These are phyloP conservation scores for Coelopa frigida DNA, from an alignment of 1,140 invertebrate genomes.

Conservation along the genomic window DNA sequence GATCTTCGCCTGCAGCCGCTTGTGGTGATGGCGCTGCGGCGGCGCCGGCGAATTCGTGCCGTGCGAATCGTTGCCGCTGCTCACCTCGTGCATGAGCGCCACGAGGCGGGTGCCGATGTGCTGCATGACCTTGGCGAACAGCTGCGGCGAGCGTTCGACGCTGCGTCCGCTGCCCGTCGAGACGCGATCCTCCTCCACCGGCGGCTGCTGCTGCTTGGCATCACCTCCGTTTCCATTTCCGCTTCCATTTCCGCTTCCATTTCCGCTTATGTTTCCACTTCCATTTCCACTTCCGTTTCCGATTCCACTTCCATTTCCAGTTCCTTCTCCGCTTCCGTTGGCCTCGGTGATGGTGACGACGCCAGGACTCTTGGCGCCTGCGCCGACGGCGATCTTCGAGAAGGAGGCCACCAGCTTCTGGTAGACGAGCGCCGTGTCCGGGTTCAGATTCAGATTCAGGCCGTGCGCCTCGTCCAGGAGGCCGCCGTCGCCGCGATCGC, in stretches of 20 bases:
- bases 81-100: conserved; percentile 87
- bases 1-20: conserved; percentile 51
- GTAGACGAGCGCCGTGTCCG: conserved; percentile 74
- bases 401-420: conserved; percentile 74
- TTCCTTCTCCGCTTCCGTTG: not conserved
- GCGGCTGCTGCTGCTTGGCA: not conserved
- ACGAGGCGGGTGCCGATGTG: conserved; percentile 84
- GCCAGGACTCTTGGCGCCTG: conserved; percentile 25
- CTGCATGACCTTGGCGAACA: conserved; percentile 88
- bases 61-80: conserved; percentile 56
- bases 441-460: conserved; percentile 60
- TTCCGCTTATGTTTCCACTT: not conserved
- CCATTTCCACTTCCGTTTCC: not conserved
- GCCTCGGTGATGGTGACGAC: conserved; percentile 12
- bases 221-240: conserved; percentile 1
- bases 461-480: conserved; percentile 51
- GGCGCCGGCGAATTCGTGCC: conserved; percentile 47
- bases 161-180: conserved; percentile 19
- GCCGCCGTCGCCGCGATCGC: conserved; percentile 53
- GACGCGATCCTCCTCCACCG: conserved; percentile 20
- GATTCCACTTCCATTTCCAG: not conserved
- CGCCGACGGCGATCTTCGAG: conserved; percentile 58
- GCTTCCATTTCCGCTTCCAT: too few species aligned
- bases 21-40: conserved; percentile 48
- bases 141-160: conserved; percentile 69